Evolutionary conservation across 1,140 invertebrate species (phyloP).

Genomic region (Microplitis mediator): DNA sequence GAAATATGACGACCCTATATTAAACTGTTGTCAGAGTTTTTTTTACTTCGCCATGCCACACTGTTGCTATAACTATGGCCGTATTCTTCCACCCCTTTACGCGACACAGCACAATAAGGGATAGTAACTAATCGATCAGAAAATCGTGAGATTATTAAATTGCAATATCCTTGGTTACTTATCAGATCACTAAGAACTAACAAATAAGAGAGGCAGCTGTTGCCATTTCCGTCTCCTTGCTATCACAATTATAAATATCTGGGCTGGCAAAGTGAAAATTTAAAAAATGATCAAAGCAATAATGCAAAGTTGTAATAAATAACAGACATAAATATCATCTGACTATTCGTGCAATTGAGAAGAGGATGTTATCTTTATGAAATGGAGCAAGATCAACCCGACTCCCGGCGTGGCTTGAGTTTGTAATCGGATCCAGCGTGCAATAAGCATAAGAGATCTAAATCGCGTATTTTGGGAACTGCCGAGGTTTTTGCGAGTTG

Average conservation of each 20-base stretch:
- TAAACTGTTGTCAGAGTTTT: conserved; percentile 35
- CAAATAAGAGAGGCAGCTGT: background rate
- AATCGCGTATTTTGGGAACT: conserved; percentile 26
- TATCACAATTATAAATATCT: background rate
- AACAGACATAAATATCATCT: too few relatives aligned
- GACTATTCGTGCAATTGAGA: too few relatives aligned
- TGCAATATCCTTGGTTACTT: conserved; percentile 26
- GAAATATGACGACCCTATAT: conserved; percentile 39
- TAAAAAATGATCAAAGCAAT: too few relatives aligned
- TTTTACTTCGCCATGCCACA: conserved; percentile 5
- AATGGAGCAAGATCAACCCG: too few relatives aligned
- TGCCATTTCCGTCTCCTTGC: background rate
- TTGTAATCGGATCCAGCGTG: conserved; percentile 25
- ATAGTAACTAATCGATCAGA: conserved; percentile 39
- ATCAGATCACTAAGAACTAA: background rate
- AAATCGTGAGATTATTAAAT: conserved; percentile 43
- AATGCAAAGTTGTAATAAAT: too few relatives aligned
- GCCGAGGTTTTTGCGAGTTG: conserved; percentile 13
- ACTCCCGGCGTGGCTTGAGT: too few relatives aligned
- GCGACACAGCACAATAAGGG: conserved; percentile 19
- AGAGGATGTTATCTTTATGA: too few relatives aligned
- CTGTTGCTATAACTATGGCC: background rate
- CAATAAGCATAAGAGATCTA: conserved; percentile 12
- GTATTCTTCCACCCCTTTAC: conserved; percentile 32
- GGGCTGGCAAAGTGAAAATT: too few relatives aligned